Conservation (phyloP, 35 echinoderm and acorn worm species). For the Anneissia japonica region DNA sequence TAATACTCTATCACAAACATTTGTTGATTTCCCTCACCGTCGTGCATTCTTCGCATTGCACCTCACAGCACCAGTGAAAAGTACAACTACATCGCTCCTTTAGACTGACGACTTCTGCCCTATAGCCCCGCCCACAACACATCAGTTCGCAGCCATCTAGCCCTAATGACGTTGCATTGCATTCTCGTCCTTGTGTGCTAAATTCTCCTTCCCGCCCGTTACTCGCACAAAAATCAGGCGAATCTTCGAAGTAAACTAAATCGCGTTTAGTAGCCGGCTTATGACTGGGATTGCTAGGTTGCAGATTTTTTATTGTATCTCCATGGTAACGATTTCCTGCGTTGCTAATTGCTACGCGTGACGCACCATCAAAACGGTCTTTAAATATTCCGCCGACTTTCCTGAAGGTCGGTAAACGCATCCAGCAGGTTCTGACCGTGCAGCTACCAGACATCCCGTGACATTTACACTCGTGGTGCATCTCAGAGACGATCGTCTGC, state of each 20-base stretch:
- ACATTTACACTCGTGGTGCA: slow-evolving; percentile 87
- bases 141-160: slow-evolving; percentile 92
- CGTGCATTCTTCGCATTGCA: slow-evolving; percentile 75
- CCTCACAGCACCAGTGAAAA: slow-evolving; percentile 96
- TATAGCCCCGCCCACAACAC: slow-evolving; percentile 81
- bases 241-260: slow-evolving; percentile 92
- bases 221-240: slow-evolving; percentile 81
- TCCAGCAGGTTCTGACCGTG: slow-evolving; percentile 83
- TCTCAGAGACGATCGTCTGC: slow-evolving; percentile 71
- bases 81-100: slow-evolving; percentile 94
- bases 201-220: slow-evolving; percentile 55
- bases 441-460: slow-evolving; percentile 99
- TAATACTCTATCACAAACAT: slow-evolving; percentile 45
- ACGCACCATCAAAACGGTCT: slow-evolving; percentile 90
- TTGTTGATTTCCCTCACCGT: slow-evolving; percentile 57
- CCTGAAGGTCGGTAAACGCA: slow-evolving; percentile 81
- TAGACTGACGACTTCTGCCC: slow-evolving; percentile 26
- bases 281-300: slow-evolving; percentile 70
- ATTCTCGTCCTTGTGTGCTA: slow-evolving; percentile 67
- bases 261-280: slow-evolving; percentile 63
- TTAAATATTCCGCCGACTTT: slow-evolving; percentile 70
- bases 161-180: slow-evolving; percentile 88
- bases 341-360: slow-evolving; percentile 65
- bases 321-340: slow-evolving; percentile 50
- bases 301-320: slow-evolving; percentile 10